phyloP scores from a whole-genome alignment of 2,113 vertebrate species.

The Procavia capensis region DNA sequence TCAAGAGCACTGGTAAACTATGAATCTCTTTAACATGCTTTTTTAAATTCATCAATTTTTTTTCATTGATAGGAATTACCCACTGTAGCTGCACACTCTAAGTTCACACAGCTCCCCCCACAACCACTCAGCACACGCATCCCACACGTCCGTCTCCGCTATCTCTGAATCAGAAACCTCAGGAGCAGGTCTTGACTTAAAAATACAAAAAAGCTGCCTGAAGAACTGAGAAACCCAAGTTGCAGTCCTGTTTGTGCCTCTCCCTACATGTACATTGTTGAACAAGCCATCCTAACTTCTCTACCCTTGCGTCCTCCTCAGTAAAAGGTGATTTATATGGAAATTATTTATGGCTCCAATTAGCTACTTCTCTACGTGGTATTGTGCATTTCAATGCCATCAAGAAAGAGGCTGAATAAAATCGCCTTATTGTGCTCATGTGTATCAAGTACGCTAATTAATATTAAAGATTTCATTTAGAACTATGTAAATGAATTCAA shows the following conservation, averaged over 20 bases:
- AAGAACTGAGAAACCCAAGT: neutral
- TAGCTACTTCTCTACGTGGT: neutral
- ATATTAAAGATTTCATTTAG: conserved; percentile 15
- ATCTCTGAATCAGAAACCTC: conserved; percentile 15
- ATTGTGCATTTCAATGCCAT: conserved; percentile 35
- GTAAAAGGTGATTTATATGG: neutral
- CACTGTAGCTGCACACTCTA: too few relatives aligned
- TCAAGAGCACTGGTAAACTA: neutral
- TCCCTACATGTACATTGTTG: neutral
- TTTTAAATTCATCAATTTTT: neutral
- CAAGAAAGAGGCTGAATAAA: conserved; percentile 29
- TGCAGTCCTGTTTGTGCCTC: neutral
- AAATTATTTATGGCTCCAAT: neutral
- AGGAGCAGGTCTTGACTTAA: neutral
- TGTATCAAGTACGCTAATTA: neutral
- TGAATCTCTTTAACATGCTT: neutral
- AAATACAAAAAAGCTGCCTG: neutral
- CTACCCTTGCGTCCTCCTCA: neutral
- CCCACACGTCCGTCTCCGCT: too few relatives aligned
- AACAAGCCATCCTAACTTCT: neutral
- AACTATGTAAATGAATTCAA: neutral
- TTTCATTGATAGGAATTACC: neutral
- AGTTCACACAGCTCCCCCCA: too few relatives aligned
- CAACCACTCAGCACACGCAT: too few relatives aligned
- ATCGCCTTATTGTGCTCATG: neutral